Conservation (phyloP, 2,797 vertebrate species). For the Pantherophis alleghaniensis region DNA sequence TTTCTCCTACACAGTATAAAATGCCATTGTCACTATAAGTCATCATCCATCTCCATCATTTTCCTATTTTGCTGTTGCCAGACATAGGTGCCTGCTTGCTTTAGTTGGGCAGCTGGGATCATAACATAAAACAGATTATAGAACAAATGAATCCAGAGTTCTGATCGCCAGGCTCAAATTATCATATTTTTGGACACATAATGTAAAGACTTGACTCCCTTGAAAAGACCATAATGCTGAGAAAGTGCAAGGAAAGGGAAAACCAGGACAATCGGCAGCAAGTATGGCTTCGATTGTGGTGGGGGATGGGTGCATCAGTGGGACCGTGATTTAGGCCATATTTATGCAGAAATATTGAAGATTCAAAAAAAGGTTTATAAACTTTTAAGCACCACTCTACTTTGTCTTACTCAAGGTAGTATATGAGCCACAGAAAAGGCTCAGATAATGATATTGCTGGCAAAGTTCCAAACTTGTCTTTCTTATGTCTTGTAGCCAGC, state of each 20-base stretch:
- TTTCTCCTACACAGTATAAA: not conserved
- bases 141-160: not conserved
- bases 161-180: not conserved
- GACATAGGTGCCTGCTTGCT: not conserved
- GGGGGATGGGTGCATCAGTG: not conserved
- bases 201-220: not conserved
- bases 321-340: not conserved
- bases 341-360: not conserved
- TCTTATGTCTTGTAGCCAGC: not conserved
- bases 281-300: not conserved
- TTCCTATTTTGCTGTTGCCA: not conserved
- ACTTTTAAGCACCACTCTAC: not conserved
- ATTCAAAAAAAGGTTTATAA: not conserved
- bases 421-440: not conserved
- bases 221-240: not conserved
- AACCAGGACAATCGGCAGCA: not conserved
- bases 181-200: not conserved
- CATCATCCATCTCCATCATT: not conserved
- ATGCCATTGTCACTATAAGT: not conserved
- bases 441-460: not conserved
- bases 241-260: not conserved
- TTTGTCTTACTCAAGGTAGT: not conserved
- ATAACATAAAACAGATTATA: not conserved
- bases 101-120: not conserved
- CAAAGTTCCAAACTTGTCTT: not conserved